Evolutionary conservation across 2,888 invertebrate genomes (phyloP).

Genomic region (Monopis laevigella): DNA sequence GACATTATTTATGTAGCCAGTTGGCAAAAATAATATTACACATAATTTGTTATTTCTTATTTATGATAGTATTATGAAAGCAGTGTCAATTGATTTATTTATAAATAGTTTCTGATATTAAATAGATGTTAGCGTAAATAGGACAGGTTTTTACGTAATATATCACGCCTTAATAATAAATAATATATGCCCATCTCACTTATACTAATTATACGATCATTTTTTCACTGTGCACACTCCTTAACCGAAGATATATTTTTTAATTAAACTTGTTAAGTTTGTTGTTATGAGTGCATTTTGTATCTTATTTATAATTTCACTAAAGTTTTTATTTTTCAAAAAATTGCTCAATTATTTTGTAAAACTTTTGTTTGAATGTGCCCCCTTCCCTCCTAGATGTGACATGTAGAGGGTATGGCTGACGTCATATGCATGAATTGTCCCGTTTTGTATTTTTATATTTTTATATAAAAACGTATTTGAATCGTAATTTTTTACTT

Average conservation of each 20-base stretch:
- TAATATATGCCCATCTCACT: conserved; percentile 8
- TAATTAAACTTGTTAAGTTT: background rate
- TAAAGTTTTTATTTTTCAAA: conserved; percentile 7
- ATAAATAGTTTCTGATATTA: conserved; percentile 3
- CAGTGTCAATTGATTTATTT: background rate
- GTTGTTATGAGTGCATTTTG: background rate
- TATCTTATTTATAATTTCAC: background rate
- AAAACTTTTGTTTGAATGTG: conserved; percentile 39
- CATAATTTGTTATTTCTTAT: no score
- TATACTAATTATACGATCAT: background rate
- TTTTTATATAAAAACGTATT: conserved; percentile 65
- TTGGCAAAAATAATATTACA: no score
- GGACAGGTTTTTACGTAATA: conserved; percentile 1
- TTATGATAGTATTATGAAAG: background rate
- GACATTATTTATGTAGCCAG: no score
- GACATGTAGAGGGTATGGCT: conserved; percentile 46
- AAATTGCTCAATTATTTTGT: conserved; percentile 56
- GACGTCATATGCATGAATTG: conserved; percentile 44
- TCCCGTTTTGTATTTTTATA: conserved; percentile 68
- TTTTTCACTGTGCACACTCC: conserved; percentile 11
- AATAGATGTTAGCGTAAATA: background rate
- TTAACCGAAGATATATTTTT: background rate
- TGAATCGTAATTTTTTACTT: conserved; percentile 58
- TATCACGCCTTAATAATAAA: conserved; percentile 10
- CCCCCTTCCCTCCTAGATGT: conserved; percentile 47